Evolutionary conservation across 2,888 invertebrate species (phyloP), one percentile per base, ranked within the genome.

Genomic region (Matsumyia berberina): DNA sequence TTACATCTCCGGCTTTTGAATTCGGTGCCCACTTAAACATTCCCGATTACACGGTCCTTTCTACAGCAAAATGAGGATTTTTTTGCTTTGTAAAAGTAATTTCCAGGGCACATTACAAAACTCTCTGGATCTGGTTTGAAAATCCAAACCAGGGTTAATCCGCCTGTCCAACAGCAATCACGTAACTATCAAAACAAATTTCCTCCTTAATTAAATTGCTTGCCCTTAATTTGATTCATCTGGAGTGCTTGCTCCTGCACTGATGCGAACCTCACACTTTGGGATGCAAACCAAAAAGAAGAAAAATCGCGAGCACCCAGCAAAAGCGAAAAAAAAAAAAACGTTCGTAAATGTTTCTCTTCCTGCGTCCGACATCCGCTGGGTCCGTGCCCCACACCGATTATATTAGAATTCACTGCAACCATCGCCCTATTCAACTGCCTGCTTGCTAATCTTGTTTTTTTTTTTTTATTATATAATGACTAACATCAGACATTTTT

Each of bases 151-250:
- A n/a, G n/a, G n/a, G 53, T 72, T 49, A 60, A 76, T 77, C 35
- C 69, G 42, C 60, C 39, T 53, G 46, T 44, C 69, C 31, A 46
- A 53, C 70, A 82, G 51, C 77, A 82, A 82, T 82, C 77, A 72
- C 58, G 60, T 73, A 83, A 62, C 82, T 83, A 78, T 78, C 78
- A 78, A 83, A 83, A 83, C 73, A 83, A 67, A 66, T 77, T 72
- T 72, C 49, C 82, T 66, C 49, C 73, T 83, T 78, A 83, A 83
- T 83, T 78, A 83, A 78, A 83, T 78, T 83, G 82, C 78, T 78
- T 83, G 82, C 73, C 73, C 78, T 73, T 78, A 83, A 83, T 83
- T 83, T 78, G 78, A 78, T 78, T 78, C 82, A 82, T 77, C 77
- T 77, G 70, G 64, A 24, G 33, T 78, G 80, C 51, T 60, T 53